These are phyloP conservation scores for Gymnorhina tibicen DNA, from an alignment of 2,113 vertebrate species.

Conservation along the genomic window DNA sequence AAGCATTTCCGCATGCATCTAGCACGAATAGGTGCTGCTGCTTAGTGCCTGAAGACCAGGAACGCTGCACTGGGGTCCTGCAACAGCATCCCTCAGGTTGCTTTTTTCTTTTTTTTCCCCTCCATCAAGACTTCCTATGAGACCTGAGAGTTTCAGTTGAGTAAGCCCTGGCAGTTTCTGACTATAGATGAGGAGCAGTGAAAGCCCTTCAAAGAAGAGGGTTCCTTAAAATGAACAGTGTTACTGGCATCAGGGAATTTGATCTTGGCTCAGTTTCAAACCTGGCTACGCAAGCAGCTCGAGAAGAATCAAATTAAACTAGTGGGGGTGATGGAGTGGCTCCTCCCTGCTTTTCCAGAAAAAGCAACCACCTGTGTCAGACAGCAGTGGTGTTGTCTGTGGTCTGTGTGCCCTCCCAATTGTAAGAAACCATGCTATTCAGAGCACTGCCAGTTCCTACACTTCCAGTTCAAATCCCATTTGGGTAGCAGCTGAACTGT, in stretches of 20 bases:
- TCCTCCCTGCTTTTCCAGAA: background rate
- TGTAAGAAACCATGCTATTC: background rate
- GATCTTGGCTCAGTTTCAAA: background rate
- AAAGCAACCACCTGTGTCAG: background rate
- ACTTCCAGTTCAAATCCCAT: background rate
- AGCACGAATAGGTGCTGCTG: background rate
- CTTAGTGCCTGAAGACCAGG: background rate
- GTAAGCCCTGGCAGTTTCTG: background rate
- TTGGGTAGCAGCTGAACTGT: background rate
- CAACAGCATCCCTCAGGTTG: background rate
- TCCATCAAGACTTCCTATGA: background rate
- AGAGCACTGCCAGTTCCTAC: background rate
- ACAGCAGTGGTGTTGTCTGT: background rate
- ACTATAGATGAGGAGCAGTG: background rate
- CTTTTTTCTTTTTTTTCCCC: fast-evolving
- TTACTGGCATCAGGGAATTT: slow-evolving; percentile 4
- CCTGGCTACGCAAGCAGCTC: background rate
- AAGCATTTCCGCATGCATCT: background rate
- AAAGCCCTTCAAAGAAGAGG: slow-evolving; percentile 7
- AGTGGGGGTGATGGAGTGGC: background rate
- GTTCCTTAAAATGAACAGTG: slow-evolving; percentile 11
- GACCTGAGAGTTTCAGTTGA: background rate
- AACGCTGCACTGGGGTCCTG: background rate
- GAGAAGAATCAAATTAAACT: background rate
- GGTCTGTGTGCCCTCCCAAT: background rate